Conservation (phyloP, 2,888 invertebrate species). For the Hemaris fuciformis region DNA sequence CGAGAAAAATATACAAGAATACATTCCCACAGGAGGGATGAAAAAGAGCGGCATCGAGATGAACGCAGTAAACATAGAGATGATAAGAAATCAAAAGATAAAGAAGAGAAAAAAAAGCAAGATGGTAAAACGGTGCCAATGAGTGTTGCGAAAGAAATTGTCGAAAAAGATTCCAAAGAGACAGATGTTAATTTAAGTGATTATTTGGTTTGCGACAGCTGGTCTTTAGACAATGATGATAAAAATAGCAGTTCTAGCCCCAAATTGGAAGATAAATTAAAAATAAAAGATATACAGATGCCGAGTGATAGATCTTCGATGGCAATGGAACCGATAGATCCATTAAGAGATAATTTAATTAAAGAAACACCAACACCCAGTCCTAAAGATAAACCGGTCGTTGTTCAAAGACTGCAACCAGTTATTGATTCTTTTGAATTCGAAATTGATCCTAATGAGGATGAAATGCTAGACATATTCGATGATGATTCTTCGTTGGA, state of each 20-base stretch:
- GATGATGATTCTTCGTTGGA: conserved; percentile 47
- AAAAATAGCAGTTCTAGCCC: conserved; percentile 53
- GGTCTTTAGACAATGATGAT: conserved; percentile 73
- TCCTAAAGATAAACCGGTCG: conserved; percentile 29
- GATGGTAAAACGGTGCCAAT: conserved; percentile 20
- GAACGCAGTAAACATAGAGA: conserved; percentile 26
- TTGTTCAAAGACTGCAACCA: conserved; percentile 59
- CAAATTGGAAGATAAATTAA: conserved; percentile 40
- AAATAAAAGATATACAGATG: conserved; percentile 28
- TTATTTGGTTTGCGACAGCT: conserved; percentile 74
- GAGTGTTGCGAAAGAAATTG: conserved; percentile 18
- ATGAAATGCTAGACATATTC: conserved; percentile 61
- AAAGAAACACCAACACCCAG: conserved; percentile 18
- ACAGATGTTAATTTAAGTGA: conserved; percentile 66
- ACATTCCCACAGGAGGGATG: conserved; percentile 28
- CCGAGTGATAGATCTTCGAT: conserved; percentile 25
- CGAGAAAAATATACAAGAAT: conserved; percentile 33
- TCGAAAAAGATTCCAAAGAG: conserved; percentile 42
- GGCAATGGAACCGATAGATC: conserved; percentile 37
- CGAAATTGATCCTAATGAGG: conserved; percentile 66
- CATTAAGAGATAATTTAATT: conserved; percentile 35
- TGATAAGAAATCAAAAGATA: conserved; percentile 36
- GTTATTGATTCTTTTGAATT: conserved; percentile 70
- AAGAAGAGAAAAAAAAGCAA: conserved; percentile 30
- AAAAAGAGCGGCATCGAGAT: conserved; percentile 32